Evolutionary conservation across 2,113 vertebrate species (phyloP).

Genomic region (Callithrix jacchus): DNA sequence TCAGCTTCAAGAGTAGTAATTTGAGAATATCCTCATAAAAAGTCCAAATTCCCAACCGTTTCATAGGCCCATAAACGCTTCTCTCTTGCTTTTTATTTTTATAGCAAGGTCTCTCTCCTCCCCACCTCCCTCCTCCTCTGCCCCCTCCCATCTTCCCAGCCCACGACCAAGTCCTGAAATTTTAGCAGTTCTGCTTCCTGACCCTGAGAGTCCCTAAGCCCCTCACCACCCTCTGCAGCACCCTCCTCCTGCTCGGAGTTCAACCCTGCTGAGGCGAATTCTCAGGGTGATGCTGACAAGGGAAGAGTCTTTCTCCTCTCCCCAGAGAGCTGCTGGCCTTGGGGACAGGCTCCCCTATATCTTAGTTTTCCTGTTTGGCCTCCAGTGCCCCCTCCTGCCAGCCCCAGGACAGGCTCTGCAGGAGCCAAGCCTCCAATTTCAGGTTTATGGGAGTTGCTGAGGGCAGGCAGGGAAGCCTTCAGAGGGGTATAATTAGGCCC

Average conservation of each 20-base stretch:
- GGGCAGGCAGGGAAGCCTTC: conserved; percentile 67
- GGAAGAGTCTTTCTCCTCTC: conserved; percentile 23
- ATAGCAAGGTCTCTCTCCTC: conserved; percentile 77
- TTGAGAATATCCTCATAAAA: conserved; percentile 87
- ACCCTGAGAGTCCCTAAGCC: conserved; percentile 59
- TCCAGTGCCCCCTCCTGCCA: conserved; percentile 50
- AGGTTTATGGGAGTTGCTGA: conserved; percentile 78
- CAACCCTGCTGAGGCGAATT: conserved; percentile 78
- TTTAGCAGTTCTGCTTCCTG: conserved; percentile 66
- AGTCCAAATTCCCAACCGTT: conserved; percentile 88
- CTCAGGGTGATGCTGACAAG: conserved; percentile 57
- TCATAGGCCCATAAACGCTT: conserved; percentile 88
- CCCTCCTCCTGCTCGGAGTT: conserved; percentile 19
- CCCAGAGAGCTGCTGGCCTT: conserved; percentile 64
- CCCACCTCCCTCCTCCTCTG: conserved; percentile 72
- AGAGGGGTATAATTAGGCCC: conserved; percentile 78
- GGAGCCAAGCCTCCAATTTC: conserved; percentile 78
- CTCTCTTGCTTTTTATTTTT: conserved; percentile 82
- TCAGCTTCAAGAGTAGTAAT: conserved; percentile 82
- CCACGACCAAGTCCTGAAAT: conserved; percentile 75
- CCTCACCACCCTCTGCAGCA: conserved; percentile 22
- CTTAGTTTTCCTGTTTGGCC: conserved; percentile 33
- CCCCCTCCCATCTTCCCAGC: conserved; percentile 72
- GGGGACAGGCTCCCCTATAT: conserved; percentile 46
- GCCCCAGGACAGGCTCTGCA: conserved; percentile 69